Conservation (phyloP, 2,113 vertebrate species). For the Pedetes capensis region DNA sequence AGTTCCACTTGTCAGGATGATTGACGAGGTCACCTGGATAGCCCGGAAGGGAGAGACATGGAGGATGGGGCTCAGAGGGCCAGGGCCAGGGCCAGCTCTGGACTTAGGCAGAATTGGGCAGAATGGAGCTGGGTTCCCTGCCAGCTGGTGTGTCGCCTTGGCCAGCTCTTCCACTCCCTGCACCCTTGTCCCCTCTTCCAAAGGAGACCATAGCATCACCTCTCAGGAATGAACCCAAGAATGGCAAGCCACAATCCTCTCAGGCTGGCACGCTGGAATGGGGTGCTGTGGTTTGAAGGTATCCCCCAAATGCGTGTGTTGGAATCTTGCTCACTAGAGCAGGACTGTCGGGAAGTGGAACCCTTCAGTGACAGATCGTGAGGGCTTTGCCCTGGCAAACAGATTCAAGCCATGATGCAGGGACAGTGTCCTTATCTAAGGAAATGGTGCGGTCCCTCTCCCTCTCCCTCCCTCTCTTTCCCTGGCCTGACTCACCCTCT, state of each 20-base stretch:
- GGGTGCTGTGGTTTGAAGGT: neutral
- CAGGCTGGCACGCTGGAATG: no score
- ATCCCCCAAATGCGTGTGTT: fast-evolving
- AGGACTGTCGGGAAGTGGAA: no score
- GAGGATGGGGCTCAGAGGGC: fast-evolving
- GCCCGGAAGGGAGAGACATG: fast-evolving
- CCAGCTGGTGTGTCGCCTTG: fast-evolving
- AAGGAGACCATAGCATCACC: fast-evolving
- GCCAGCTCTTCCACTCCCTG: fast-evolving
- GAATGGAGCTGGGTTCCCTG: no score
- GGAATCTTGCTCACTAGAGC: no score
- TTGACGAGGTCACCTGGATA: fast-evolving
- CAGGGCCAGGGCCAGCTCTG: fast-evolving
- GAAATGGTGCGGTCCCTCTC: no score
- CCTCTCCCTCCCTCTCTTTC: neutral
- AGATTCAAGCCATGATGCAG: neutral
- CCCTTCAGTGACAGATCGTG: no score
- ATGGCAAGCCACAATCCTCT: no score
- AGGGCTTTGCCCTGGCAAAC: neutral
- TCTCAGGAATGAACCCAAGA: neutral
- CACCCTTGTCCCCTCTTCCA: neutral
- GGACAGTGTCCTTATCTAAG: neutral
- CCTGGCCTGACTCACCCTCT: fast-evolving
- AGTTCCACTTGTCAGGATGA: fast-evolving
- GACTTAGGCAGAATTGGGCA: fast-evolving